These are phyloP conservation scores for Myotis vivesi DNA, from an alignment of 2,797 vertebrate genomes.

Conservation along the genomic window DNA sequence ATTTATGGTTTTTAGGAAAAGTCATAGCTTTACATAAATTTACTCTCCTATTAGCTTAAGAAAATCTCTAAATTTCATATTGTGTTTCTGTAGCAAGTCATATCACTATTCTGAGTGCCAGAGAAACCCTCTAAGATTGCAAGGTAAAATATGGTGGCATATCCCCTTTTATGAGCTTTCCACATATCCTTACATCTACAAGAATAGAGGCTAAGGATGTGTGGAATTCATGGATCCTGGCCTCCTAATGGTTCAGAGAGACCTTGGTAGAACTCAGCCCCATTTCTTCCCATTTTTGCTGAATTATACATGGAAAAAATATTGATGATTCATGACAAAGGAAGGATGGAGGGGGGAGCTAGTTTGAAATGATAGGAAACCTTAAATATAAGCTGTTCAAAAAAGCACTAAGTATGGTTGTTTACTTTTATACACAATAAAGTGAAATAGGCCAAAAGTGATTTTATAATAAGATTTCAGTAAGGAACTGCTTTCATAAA, in stretches of 20 bases:
- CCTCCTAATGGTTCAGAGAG: neutral
- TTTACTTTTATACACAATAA: neutral
- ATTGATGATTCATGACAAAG: slow-evolving; percentile 13
- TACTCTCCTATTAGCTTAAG: neutral
- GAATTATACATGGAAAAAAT: neutral
- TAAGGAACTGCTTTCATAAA: slow-evolving; percentile 18
- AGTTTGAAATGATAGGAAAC: neutral
- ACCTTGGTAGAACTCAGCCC: neutral
- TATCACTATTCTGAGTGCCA: slow-evolving; percentile 14
- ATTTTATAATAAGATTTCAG: neutral
- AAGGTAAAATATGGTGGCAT: neutral
- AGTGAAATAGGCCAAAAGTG: slow-evolving; percentile 16
- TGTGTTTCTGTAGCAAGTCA: neutral
- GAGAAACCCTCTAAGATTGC: neutral
- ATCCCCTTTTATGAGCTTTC: neutral
- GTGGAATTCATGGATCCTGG: neutral
- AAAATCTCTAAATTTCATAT: slow-evolving; percentile 13
- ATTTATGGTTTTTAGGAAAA: slow-evolving; percentile 42
- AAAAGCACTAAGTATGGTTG: neutral
- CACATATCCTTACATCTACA: neutral
- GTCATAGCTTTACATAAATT: neutral
- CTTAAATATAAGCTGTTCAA: slow-evolving; percentile 27
- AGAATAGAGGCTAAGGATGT: neutral
- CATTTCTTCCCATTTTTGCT: neutral
- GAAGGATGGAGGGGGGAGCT: neutral